Evolutionary conservation across 1,140 invertebrate species (phyloP), one percentile per base, ranked within the genome.

Genomic region (Babylonia areolata): DNA sequence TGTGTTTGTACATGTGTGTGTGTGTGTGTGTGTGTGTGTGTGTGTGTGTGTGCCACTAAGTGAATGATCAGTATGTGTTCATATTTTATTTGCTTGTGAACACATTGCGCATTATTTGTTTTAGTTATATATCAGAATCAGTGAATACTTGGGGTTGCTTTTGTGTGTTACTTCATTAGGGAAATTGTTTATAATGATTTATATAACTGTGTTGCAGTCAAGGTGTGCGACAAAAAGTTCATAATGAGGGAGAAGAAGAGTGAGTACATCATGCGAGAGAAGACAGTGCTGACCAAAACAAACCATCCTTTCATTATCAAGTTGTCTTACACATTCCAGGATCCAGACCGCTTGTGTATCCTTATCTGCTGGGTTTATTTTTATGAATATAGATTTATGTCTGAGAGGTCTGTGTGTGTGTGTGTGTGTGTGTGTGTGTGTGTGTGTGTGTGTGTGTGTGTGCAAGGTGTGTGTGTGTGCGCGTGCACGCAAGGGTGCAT

Each of bases 281-380:
- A 98, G 93, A 97, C 98, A 91, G 97, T 98, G 28, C 94, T 99
- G 88, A 92, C 91, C 87, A 92, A 93, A 84, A 87, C 93, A 9
- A 93, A 94, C 64, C 95, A 95, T 88, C 96, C 96, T 31, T 99
- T 98, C 93, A 98, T 99, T 94, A 97, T 99, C 28, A 97, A 97
- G 91, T 95, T 99, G 9, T 98, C 97, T 92, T 99, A 97, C 94
- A 99, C 99, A 64, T 99, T 99, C 95, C 99, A 99, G 95, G 98
- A 99, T 94, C 90, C 95, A 35, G 96, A 98, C 88, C 96, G 98
- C 91, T 96, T 99, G 31, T 99, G 96, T 96, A 96, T 95, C 94
- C 94, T 94, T 93, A 23, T 0, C 9, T 51, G 46, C 46, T 51
- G 46, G 17, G 9, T 51, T 51, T 51, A 12, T 51, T 51, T 51